Evolutionary conservation across 1,140 invertebrate species (phyloP).

Genomic region (Pseudomyrmex flavicornis): DNA sequence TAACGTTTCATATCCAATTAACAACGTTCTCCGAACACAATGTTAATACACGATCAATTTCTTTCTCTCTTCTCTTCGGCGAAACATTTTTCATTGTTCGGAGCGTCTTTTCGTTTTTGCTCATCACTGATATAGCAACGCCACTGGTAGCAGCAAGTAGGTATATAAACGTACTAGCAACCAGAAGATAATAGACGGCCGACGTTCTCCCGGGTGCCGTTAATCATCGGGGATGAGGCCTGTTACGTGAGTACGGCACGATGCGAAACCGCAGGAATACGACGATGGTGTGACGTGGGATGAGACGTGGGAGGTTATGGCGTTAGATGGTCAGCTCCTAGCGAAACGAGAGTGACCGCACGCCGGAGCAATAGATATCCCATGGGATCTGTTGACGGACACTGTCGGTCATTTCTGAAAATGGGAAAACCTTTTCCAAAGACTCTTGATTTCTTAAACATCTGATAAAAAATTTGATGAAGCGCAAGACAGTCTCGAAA

Average conservation of each 20-base stretch:
- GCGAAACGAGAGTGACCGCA: slow-evolving; percentile 83
- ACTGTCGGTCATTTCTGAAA: slow-evolving; percentile 2
- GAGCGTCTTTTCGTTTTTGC: slow-evolving; percentile 66
- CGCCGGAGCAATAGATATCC: slow-evolving; percentile 67
- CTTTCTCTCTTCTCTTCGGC: not conserved
- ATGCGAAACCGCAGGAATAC: slow-evolving; percentile 75
- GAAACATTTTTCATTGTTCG: slow-evolving; percentile 7
- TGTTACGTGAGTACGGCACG: slow-evolving; percentile 56
- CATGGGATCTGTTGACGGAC: slow-evolving; percentile 53
- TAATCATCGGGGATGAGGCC: slow-evolving; percentile 81
- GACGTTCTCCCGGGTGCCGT: slow-evolving; percentile 80
- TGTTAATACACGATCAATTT: slow-evolving; percentile 30
- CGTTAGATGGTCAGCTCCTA: slow-evolving; percentile 73
- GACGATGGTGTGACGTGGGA: slow-evolving; percentile 63
- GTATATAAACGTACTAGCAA: slow-evolving; percentile 72
- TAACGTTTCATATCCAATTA: no score
- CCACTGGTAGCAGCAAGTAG: slow-evolving; percentile 63
- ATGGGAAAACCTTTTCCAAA: not conserved
- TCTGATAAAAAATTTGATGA: not conserved
- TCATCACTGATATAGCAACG: slow-evolving; percentile 58
- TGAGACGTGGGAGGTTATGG: slow-evolving; percentile 69
- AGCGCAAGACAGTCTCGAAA: not conserved
- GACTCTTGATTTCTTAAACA: not conserved
- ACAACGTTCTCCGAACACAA: slow-evolving; percentile 5
- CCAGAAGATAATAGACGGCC: slow-evolving; percentile 76